phyloP scores from a whole-genome alignment of 2,797 vertebrate genomes.

The Acipenser ruthenus region DNA sequence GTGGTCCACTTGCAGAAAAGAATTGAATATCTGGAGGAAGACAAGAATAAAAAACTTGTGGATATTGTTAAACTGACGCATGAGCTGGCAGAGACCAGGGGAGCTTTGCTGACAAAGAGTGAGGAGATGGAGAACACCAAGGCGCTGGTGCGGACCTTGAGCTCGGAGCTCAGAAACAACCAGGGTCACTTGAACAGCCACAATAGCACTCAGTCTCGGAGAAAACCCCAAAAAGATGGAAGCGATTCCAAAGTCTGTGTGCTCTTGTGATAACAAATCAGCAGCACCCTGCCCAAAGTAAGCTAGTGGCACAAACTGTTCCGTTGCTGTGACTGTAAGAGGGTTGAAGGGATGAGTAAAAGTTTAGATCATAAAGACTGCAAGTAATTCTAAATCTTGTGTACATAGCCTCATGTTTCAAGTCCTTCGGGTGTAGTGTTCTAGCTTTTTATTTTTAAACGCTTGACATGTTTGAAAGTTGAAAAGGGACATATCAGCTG shows the following conservation, averaged over 20 bases:
- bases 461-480: too few relatives aligned
- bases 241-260: slow-evolving; percentile 32
- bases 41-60: slow-evolving; percentile 24
- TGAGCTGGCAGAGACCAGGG: slow-evolving; percentile 26
- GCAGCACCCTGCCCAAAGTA: neutral
- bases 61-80: slow-evolving; percentile 27
- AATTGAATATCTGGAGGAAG: slow-evolving; percentile 28
- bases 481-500: too few relatives aligned
- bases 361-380: too few relatives aligned
- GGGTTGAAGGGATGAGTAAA: too few relatives aligned
- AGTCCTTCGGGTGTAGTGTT: too few relatives aligned
- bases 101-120: slow-evolving; percentile 24
- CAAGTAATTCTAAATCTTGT: too few relatives aligned
- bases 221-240: neutral
- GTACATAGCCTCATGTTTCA: too few relatives aligned
- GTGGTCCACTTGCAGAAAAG: slow-evolving; percentile 31
- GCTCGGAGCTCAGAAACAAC: slow-evolving; percentile 15
- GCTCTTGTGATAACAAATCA: slow-evolving; percentile 26
- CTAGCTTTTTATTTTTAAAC: too few relatives aligned
- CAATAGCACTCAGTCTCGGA: neutral
- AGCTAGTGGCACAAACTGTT: neutral
- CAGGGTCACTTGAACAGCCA: slow-evolving; percentile 21
- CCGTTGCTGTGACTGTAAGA: too few relatives aligned
- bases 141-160: slow-evolving; percentile 25
- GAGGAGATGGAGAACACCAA: slow-evolving; percentile 19